Evolutionary conservation across 2,113 vertebrate genomes (phyloP).

Genomic region (Ciconia maguari): DNA sequence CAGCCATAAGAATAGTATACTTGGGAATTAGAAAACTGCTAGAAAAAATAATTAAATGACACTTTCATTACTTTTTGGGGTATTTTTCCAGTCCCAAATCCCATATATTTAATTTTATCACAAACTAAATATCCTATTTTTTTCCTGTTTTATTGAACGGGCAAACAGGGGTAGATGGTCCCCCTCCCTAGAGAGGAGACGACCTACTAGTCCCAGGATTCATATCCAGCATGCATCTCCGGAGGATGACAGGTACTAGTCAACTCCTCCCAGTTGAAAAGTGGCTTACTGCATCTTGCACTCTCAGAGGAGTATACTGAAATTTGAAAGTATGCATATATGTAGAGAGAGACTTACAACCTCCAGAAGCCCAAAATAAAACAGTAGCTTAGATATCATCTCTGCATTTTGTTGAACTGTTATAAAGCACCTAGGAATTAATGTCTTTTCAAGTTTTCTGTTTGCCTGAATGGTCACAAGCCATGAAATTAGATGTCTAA

Average conservation of each 20-base stretch:
- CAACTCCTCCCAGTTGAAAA: slow-evolving; percentile 73
- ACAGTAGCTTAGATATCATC: neutral
- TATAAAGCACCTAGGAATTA: slow-evolving; percentile 46
- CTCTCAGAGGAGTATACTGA: slow-evolving; percentile 9
- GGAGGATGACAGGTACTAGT: slow-evolving; percentile 96
- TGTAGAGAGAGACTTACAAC: neutral
- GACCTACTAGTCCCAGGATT: slow-evolving; percentile 96
- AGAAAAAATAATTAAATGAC: neutral
- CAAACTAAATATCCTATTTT: slow-evolving; percentile 76
- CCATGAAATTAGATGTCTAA: neutral
- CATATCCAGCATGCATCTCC: slow-evolving; percentile 97
- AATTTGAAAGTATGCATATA: neutral
- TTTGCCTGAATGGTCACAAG: neutral
- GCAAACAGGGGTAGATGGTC: slow-evolving; percentile 84
- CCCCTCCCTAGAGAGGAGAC: slow-evolving; percentile 93
- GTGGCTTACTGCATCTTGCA: slow-evolving; percentile 54
- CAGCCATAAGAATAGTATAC: neutral
- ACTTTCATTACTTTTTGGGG: slow-evolving; percentile 57
- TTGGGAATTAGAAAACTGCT: neutral
- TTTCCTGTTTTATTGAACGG: slow-evolving; percentile 80
- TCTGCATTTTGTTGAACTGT: neutral
- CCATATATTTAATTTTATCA: slow-evolving; percentile 59
- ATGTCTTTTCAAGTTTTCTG: neutral
- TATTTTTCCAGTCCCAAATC: slow-evolving; percentile 72
- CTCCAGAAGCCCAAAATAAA: slow-evolving; percentile 15